Percentiles rank a stretch among this genome's conserved stretches.
Conservation (phyloP, 2,888 invertebrate species). For the Nemotelus pantherinus region DNA sequence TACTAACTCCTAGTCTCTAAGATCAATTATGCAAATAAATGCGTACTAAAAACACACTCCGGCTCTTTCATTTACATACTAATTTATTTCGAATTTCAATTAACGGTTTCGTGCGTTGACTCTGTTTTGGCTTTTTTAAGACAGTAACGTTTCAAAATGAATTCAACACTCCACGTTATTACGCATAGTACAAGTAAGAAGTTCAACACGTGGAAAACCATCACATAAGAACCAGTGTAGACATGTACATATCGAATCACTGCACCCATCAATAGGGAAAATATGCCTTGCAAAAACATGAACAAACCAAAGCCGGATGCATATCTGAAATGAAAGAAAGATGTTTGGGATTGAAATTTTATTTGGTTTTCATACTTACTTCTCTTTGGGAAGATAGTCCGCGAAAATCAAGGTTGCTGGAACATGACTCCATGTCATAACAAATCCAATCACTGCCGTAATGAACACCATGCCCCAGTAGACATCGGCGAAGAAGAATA, state of each 20-base stretch:
- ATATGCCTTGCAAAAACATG: constrained; percentile 75
- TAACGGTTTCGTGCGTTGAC: too few relatives aligned
- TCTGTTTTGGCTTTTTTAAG: too few relatives aligned
- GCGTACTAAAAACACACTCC: neutral
- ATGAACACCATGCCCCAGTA: constrained; percentile 69
- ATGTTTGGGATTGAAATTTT: neutral
- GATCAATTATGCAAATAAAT: constrained; percentile 25
- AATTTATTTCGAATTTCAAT: too few relatives aligned
- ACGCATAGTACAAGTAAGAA: constrained; percentile 73
- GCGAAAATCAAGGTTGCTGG: constrained; percentile 76
- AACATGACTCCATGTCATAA: constrained; percentile 77
- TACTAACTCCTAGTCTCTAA: neutral
- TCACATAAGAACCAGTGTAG: constrained; percentile 71
- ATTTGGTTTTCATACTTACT: constrained; percentile 53
- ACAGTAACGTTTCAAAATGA: constrained; percentile 54
- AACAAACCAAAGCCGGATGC: constrained; percentile 78
- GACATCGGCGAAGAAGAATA: constrained; percentile 66
- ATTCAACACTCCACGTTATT: constrained; percentile 75
- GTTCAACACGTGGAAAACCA: constrained; percentile 75
- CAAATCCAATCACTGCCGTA: constrained; percentile 72
- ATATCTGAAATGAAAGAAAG: constrained; percentile 64
- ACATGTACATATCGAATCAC: constrained; percentile 73
- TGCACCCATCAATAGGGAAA: constrained; percentile 75
- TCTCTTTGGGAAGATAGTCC: constrained; percentile 72
- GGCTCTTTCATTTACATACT: too few relatives aligned